These are phyloP conservation scores for Diplodus sargus DNA, from an alignment of 2,797 vertebrate genomes.

Conservation along the genomic window DNA sequence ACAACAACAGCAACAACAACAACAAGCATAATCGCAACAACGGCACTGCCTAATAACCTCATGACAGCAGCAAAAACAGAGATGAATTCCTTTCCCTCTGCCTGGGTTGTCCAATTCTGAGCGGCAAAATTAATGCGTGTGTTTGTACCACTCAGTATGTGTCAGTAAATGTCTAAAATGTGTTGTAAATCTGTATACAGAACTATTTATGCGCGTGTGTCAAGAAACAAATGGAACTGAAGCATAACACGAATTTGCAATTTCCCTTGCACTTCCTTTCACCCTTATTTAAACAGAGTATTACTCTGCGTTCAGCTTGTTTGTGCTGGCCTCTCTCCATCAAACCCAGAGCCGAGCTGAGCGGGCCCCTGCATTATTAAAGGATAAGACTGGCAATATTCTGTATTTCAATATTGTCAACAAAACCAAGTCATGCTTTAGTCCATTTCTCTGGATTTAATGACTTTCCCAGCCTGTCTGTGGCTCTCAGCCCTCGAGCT, in stretches of 20 bases:
- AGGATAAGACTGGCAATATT: constrained; percentile 15
- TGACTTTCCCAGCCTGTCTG: neutral
- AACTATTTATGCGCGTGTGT: neutral
- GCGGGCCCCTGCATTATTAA: constrained; percentile 18
- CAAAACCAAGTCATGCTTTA: constrained; percentile 2
- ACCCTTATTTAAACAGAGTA: constrained; percentile 8
- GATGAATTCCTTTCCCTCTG: neutral
- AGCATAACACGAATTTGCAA: neutral
- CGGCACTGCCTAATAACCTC: constrained; percentile 23
- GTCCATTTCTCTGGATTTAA: neutral
- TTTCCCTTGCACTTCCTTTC: neutral
- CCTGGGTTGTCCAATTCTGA: neutral
- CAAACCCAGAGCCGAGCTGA: neutral
- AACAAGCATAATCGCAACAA: constrained; percentile 24
- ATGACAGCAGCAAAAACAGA: constrained; percentile 1
- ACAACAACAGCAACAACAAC: constrained; percentile 18
- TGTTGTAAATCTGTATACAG: neutral
- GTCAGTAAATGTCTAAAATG: neutral
- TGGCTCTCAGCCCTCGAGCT: neutral
- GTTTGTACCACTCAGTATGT: neutral
- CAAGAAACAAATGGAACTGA: neutral
- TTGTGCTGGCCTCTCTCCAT: constrained; percentile 4
- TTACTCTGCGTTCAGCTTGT: constrained; percentile 11
- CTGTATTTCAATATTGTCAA: neutral
- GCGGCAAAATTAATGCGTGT: neutral